Percentiles rank a stretch among this genome's conserved stretches.
Evolutionary conservation across 2,113 vertebrate species (phyloP).

Genomic region (Lamprotornis superbus): DNA sequence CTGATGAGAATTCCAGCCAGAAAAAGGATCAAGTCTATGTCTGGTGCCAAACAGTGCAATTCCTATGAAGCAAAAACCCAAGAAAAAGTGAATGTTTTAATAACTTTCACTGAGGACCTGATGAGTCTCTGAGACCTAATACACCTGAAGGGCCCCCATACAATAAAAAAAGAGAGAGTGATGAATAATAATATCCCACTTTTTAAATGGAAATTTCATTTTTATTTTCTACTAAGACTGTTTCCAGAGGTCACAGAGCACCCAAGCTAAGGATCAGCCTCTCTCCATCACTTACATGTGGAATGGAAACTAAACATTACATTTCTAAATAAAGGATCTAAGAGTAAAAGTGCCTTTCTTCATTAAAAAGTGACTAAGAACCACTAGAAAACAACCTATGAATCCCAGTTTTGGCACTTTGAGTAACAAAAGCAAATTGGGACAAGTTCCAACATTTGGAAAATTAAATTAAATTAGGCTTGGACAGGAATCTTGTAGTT

Average conservation of each 20-base stretch:
- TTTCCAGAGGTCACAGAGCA: not conserved
- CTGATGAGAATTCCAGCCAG: not conserved
- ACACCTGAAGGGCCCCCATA: not conserved
- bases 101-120: not conserved
- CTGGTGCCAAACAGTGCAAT: not conserved
- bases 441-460: not conserved
- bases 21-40: not conserved
- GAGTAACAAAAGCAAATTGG: not conserved
- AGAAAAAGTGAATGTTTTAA: not conserved
- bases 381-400: not conserved
- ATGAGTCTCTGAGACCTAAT: not conserved
- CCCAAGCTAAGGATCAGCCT: not conserved
- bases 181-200: not conserved
- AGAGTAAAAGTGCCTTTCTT: not conserved
- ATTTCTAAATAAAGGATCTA: not conserved
- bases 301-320: not conserved
- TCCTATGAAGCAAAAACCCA: not conserved
- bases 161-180: not conserved
- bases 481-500: not conserved
- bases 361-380: not conserved
- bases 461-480: not conserved
- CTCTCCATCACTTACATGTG: not conserved
- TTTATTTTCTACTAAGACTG: not conserved
- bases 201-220: not conserved
- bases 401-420: not conserved